Conservation (phyloP, 1,140 invertebrate species). For the Mactra quadrangularis region DNA sequence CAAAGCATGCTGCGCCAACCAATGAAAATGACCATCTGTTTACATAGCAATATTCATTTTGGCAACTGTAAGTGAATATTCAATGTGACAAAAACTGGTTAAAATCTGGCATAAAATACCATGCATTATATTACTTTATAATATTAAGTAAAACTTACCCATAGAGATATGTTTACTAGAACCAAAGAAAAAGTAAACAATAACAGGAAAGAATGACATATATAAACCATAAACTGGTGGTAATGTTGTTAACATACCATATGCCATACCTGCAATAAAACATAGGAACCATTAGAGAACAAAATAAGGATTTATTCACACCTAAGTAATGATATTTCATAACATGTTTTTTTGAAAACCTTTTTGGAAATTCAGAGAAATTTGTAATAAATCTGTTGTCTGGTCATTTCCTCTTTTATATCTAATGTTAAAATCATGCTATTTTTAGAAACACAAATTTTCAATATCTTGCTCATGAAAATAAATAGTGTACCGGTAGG, state of each 20-base stretch:
- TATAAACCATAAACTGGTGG: conserved; percentile 83
- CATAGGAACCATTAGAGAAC: neutral
- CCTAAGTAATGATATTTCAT: neutral
- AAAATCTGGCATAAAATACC: no score
- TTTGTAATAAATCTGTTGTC: no score
- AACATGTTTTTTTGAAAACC: no score
- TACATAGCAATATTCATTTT: neutral
- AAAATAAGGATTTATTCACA: neutral
- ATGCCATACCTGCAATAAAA: conserved; percentile 74
- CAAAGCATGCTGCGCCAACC: no score
- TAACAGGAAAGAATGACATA: conserved; percentile 81
- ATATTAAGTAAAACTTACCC: conserved; percentile 21
- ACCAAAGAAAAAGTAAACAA: conserved; percentile 84
- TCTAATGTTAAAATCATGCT: neutral
- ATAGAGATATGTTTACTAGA: conserved; percentile 74
- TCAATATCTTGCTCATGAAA: no score
- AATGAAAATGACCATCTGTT: no score
- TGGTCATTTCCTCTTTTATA: no score
- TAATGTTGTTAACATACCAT: conserved; percentile 71
- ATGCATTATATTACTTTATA: no score
- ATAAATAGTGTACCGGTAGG: no score
- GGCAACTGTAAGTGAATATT: neutral
- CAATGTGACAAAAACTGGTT: neutral
- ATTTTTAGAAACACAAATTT: neutral
- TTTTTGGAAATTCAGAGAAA: no score